Conservation (phyloP, 2,113 vertebrate species). For the Acanthisitta chloris region DNA sequence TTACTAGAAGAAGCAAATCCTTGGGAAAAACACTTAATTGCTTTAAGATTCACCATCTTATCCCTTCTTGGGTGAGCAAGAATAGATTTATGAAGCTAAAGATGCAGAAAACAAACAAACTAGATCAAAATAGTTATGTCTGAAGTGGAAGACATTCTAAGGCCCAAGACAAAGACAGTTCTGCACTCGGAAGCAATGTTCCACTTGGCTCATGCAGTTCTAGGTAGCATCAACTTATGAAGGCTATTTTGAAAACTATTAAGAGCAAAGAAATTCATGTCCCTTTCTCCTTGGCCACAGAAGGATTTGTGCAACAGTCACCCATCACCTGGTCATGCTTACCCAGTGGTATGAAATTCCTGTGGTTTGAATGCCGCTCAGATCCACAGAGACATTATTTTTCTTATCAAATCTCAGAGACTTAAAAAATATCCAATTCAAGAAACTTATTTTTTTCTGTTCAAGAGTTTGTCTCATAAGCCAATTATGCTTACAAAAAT, state of each 20-base stretch:
- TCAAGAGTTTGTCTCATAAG: not conserved
- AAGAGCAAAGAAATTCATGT: not conserved
- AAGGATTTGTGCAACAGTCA: not conserved
- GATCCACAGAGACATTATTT: not conserved
- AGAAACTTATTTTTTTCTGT: not conserved
- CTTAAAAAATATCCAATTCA: not conserved
- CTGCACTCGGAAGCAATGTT: not conserved
- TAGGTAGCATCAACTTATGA: rapidly evolving
- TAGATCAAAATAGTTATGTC: not conserved
- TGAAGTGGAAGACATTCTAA: not conserved
- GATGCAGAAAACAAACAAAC: not conserved
- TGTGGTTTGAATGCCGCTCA: not conserved
- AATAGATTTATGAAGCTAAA: not conserved
- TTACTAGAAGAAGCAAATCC: not conserved
- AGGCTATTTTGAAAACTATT: not conserved
- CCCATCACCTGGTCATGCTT: not conserved
- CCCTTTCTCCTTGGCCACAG: not conserved
- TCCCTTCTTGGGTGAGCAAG: not conserved
- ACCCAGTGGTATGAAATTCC: not conserved
- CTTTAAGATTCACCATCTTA: not conserved
- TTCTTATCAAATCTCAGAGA: not conserved
- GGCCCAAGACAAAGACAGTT: not conserved
- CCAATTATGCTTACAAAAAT: not conserved
- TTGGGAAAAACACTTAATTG: not conserved
- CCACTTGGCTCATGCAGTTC: not conserved